Evolutionary conservation across 2,113 vertebrate species (phyloP).

Genomic region (Aegithalos caudatus): DNA sequence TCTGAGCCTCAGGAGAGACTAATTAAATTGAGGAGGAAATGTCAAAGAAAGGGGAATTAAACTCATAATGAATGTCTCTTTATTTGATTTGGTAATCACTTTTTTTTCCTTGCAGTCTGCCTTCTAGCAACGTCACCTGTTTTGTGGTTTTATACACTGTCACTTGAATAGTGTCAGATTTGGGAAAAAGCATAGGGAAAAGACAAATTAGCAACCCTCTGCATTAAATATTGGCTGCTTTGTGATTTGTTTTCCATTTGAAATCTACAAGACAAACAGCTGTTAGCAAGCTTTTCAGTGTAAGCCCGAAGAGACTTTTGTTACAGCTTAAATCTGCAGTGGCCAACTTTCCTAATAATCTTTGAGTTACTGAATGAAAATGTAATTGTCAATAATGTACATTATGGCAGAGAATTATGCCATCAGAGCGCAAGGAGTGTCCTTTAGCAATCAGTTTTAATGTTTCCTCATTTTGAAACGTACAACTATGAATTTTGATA

Average conservation of each 20-base stretch:
- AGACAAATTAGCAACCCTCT: neutral
- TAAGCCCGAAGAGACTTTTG: neutral
- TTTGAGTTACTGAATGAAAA: slow-evolving; percentile 13
- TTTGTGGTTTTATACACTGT: neutral
- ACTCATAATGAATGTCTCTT: neutral
- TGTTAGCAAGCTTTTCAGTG: neutral
- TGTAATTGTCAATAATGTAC: neutral
- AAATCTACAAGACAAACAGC: neutral
- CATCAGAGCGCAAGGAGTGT: neutral
- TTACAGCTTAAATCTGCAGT: neutral
- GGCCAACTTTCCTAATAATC: neutral
- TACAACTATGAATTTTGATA: neutral
- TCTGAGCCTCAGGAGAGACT: neutral
- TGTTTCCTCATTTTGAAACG: neutral
- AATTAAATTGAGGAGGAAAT: slow-evolving; percentile 40
- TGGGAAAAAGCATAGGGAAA: neutral
- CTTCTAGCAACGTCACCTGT: neutral
- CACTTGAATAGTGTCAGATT: neutral
- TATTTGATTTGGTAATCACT: neutral
- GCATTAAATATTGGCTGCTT: neutral
- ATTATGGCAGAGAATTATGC: neutral
- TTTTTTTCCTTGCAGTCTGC: neutral
- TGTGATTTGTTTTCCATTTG: slow-evolving; percentile 11
- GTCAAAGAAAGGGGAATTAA: slow-evolving; percentile 12
- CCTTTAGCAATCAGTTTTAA: neutral